These are phyloP conservation scores for Mormyrus lacerda DNA, from an alignment of 2,113 vertebrate species.

Conservation along the genomic window DNA sequence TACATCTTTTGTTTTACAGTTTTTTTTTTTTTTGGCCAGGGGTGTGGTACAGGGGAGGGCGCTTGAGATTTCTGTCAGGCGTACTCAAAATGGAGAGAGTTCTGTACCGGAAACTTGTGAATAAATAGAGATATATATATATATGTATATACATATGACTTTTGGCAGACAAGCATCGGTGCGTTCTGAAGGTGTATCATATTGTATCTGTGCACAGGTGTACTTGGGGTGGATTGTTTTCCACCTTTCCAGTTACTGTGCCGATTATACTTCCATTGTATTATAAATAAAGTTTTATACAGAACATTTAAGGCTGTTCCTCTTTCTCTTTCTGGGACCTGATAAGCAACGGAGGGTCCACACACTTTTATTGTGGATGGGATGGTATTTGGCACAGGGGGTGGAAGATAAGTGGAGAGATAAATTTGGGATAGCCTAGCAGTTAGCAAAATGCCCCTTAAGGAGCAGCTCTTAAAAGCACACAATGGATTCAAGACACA, in stretches of 20 bases:
- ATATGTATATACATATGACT: slow-evolving; percentile 36
- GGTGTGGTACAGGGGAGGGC: not conserved
- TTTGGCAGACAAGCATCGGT: slow-evolving; percentile 50
- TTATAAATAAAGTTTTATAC: slow-evolving; percentile 88
- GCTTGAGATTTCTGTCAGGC: slow-evolving; percentile 14
- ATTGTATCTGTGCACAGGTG: slow-evolving; percentile 44
- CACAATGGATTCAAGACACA: not conserved
- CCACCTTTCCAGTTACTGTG: slow-evolving; percentile 63
- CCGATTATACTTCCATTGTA: slow-evolving; percentile 71
- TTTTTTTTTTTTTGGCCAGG: not conserved
- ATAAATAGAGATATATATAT: slow-evolving; percentile 45
- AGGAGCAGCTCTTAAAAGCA: not conserved
- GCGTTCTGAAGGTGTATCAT: slow-evolving; percentile 59
- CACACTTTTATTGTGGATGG: not conserved
- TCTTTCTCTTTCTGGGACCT: slow-evolving; percentile 22
- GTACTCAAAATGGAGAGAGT: slow-evolving; percentile 46
- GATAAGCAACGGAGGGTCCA: not conserved
- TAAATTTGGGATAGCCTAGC: not conserved
- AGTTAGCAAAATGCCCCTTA: not conserved
- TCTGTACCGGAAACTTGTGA: slow-evolving; percentile 72
- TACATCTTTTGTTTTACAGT: not conserved
- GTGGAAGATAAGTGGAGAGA: not conserved
- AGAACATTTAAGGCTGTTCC: slow-evolving; percentile 21
- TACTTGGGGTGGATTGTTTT: slow-evolving; percentile 58
- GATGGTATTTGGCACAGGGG: not conserved